Percentiles rank a stretch among this genome's conserved stretches.
phyloP scores from a whole-genome alignment of 2,888 invertebrate genomes.

The Aphidoletes aphidimyza region DNA sequence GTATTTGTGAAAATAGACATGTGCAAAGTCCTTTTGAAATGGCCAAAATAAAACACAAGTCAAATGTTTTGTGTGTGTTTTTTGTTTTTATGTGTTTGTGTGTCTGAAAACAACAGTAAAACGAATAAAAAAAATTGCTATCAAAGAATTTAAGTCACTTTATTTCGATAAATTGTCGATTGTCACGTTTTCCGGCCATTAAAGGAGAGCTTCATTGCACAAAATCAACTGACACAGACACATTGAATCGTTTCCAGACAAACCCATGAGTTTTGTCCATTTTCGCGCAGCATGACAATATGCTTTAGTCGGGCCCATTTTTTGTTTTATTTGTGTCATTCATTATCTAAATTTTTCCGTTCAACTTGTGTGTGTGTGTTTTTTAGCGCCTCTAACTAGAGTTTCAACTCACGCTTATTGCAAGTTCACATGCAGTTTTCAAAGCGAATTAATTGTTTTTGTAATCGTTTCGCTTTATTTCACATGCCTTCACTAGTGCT shows the following conservation, averaged over 20 bases:
- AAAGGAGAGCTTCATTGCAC: neutral
- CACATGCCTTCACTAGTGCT: too few species aligned
- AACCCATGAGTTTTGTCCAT: neutral
- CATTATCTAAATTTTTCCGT: constrained; percentile 26
- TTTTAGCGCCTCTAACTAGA: too few species aligned
- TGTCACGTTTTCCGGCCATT: constrained; percentile 8
- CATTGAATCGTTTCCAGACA: neutral
- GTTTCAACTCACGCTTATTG: neutral
- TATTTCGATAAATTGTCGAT: constrained; percentile 20
- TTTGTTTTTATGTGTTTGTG: too few species aligned
- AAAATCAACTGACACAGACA: neutral
- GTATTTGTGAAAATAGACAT: neutral
- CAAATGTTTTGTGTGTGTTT: neutral
- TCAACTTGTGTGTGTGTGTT: neutral
- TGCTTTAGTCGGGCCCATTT: too few species aligned
- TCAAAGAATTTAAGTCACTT: neutral
- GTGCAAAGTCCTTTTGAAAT: neutral
- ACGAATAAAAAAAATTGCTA: too few species aligned
- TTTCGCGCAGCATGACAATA: too few species aligned
- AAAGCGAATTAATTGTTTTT: neutral
- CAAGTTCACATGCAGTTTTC: neutral
- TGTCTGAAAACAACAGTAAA: too few species aligned
- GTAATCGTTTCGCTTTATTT: constrained; percentile 36
- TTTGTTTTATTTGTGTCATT: too few species aligned
- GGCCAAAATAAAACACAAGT: neutral